These are phyloP conservation scores for Oreocharis arfaki DNA, from an alignment of 2,113 vertebrate genomes.

Conservation along the genomic window DNA sequence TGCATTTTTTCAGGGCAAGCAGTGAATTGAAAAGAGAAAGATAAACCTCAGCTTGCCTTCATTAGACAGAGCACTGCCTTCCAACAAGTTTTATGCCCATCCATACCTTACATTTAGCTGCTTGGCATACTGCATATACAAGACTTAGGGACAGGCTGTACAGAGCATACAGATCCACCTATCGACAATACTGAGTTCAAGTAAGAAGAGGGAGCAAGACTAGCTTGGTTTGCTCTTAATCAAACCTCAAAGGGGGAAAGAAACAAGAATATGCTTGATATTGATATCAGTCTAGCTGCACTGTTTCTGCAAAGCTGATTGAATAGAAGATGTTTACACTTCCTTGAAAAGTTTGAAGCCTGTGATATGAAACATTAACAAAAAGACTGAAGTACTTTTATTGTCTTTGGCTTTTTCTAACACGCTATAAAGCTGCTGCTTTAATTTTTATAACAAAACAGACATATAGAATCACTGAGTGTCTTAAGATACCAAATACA, in stretches of 20 bases:
- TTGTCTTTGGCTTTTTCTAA: constrained; percentile 30
- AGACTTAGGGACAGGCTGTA: neutral
- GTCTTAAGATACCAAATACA: constrained; percentile 20
- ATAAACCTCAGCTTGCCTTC: neutral
- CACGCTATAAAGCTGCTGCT: constrained; percentile 3
- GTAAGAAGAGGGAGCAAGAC: neutral
- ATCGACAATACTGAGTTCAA: neutral
- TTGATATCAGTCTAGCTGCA: neutral
- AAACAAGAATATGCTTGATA: neutral
- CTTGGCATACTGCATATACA: neutral
- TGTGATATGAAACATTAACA: constrained; percentile 21
- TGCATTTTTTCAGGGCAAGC: neutral
- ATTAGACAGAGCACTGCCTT: neutral
- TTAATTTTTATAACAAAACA: constrained; percentile 55
- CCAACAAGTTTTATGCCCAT: neutral
- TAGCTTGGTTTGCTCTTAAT: neutral
- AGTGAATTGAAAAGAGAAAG: neutral
- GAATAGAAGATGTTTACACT: constrained; percentile 34
- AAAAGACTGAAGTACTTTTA: constrained; percentile 33
- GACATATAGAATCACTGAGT: neutral
- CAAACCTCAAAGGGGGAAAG: neutral
- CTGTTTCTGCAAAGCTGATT: constrained; percentile 39
- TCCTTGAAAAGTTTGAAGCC: constrained; percentile 39
- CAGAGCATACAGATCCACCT: neutral
- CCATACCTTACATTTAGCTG: neutral